Conservation (phyloP, 2,888 invertebrate species). For the Eupithecia pulchellata region DNA sequence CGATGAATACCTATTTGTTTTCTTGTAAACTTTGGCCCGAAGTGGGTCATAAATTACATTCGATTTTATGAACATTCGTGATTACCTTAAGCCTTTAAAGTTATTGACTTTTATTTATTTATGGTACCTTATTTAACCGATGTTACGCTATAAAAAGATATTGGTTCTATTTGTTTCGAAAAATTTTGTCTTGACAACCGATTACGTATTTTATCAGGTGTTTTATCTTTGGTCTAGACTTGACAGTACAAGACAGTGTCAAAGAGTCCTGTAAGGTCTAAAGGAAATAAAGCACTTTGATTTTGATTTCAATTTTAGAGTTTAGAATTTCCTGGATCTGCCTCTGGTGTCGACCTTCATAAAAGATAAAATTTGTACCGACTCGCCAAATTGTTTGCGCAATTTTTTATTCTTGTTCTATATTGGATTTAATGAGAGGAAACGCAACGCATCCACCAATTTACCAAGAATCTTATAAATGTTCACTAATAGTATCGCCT, state of each 20-base stretch:
- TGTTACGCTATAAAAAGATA: not conserved
- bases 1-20: too few species aligned
- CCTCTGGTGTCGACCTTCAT: not conserved
- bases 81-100: not conserved
- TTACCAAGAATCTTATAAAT: conserved; percentile 52
- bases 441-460: conserved; percentile 31
- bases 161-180: not conserved
- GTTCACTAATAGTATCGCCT: conserved; percentile 51
- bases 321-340: too few species aligned
- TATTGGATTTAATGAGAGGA: conserved; percentile 24
- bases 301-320: too few species aligned
- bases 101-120: not conserved
- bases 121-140: not conserved
- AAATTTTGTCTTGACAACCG: conserved; percentile 16
- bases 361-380: not conserved
- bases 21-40: not conserved
- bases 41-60: not conserved
- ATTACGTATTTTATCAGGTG: conserved; percentile 19
- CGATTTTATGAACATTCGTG: not conserved
- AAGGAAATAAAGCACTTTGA: too few species aligned
- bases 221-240: not conserved
- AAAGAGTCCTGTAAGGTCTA: too few species aligned
- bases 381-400: not conserved
- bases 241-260: too few species aligned
- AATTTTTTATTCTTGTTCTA: conserved; percentile 19